These are phyloP conservation scores for Spilosoma lubricipeda DNA, from an alignment of 2,888 invertebrate genomes.

Conservation along the genomic window DNA sequence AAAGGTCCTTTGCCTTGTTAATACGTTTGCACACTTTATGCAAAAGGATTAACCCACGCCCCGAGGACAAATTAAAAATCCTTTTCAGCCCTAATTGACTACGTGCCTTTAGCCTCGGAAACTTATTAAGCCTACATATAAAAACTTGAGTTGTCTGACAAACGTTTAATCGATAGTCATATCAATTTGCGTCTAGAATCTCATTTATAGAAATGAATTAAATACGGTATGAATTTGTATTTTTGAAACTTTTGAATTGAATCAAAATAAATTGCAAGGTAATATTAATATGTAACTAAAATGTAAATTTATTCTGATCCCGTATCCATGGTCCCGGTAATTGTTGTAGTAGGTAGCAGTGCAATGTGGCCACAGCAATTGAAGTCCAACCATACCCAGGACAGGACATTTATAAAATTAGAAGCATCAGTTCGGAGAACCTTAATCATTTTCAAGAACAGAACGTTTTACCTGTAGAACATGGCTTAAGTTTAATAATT, in stretches of 20 bases:
- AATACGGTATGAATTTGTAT: no score
- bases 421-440: no score
- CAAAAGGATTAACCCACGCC: slow-evolving; percentile 2
- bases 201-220: not conserved
- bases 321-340: not conserved
- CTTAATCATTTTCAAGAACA: no score
- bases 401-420: not conserved
- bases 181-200: not conserved
- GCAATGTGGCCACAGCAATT: not conserved
- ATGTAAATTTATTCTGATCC: not conserved
- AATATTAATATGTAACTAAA: not conserved
- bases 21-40: slow-evolving; percentile 1
- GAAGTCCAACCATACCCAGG: not conserved
- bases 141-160: not conserved
- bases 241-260: no score
- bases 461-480: no score
- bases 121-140: not conserved
- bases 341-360: not conserved
- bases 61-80: not conserved
- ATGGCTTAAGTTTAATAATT: no score
- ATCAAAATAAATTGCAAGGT: no score
- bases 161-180: not conserved
- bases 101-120: not conserved
- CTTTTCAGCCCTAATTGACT: slow-evolving; percentile 2
- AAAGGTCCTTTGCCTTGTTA: not conserved